Evolutionary conservation across 1,140 invertebrate species (phyloP), one percentile per base, ranked within the genome.

Genomic region (Colletes gigas): DNA sequence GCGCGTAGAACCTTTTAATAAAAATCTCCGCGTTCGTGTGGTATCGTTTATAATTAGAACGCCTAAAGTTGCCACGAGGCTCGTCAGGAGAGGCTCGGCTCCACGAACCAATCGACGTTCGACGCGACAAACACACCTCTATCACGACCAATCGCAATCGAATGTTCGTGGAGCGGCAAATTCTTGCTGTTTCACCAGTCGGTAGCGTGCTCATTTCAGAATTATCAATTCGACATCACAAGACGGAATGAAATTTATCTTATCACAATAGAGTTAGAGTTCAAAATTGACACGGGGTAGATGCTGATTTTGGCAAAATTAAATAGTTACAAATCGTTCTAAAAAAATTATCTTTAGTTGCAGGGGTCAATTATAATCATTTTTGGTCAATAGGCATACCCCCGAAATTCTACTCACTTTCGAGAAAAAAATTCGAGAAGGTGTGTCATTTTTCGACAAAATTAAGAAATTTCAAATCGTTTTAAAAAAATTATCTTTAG

Each of bases 81-180:
- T 72, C 44, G 71, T 44, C 19, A 39, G 12, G 62, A 75, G 63
- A 68, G 78, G 78, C 72, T 68, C 55, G 78, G 21, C 72, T 3
- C 0, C 7, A 30, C 21, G 6, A 21, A 75, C 89, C 89, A 90
- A 90, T 90, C 79, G 50, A n/a, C 21, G 12, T 0, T 12, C 57
- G 55, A n/a, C 71, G 73, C 73, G 82, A 85, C 75, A 82, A 59
- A 9, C 88, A 86, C 89, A 83, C 89, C 88, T 86, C 81, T 80
- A 21, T 44, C 7, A 67, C 60, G 21, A 17, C 74, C 74, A 78
- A 78, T 77, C 67, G 9, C 19, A 17, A 2, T 17, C 15, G n/a
- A 57, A 50, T 19, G 44, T 67, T 74, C 54, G 62, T 30, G 30
- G 44, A 75, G 69, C 50, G 60, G 52, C 50, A 73, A 78, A 82